Percentiles rank a stretch among this genome's conserved stretches.
phyloP scores from a whole-genome alignment of 2,797 vertebrate species.

The Sandelia bainsii region DNA sequence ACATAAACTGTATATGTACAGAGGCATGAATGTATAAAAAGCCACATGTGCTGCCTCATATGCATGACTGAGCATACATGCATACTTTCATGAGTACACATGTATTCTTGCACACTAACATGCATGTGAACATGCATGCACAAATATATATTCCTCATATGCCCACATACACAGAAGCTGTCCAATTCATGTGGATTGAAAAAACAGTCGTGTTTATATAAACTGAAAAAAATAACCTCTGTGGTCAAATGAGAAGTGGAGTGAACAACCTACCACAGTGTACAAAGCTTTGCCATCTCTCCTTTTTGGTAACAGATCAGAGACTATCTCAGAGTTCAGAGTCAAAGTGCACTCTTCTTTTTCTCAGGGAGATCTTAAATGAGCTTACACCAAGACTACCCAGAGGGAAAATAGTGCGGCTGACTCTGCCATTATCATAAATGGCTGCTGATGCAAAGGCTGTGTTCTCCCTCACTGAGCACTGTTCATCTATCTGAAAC shows the following conservation, averaged over 20 bases:
- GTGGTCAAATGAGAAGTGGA: constrained; percentile 20
- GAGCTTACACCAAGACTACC: constrained; percentile 45
- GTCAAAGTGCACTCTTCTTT: constrained; percentile 36
- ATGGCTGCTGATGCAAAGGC: constrained; percentile 43
- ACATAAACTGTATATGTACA: constrained; percentile 6
- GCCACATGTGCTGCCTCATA: constrained; percentile 11
- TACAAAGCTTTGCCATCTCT: constrained; percentile 10
- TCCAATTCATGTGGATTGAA: neutral
- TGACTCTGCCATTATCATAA: constrained; percentile 49
- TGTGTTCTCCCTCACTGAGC: constrained; percentile 31
- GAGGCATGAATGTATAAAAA: constrained; percentile 8
- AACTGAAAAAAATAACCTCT: constrained; percentile 10
- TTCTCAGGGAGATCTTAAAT: constrained; percentile 43
- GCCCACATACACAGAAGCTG: constrained; percentile 7
- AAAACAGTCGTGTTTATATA: neutral
- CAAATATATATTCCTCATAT: constrained; percentile 12
- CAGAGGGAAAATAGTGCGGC: constrained; percentile 38
- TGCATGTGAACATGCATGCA: constrained; percentile 23
- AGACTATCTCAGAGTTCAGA: constrained; percentile 32
- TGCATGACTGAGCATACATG: constrained; percentile 34
- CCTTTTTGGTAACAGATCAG: constrained; percentile 19
- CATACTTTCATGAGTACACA: constrained; percentile 22
- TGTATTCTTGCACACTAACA: constrained; percentile 28
- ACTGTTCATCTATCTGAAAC: constrained; percentile 48
- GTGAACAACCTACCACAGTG: constrained; percentile 9